Evolutionary conservation across 2,113 vertebrate species (phyloP).

Genomic region (Meriones unguiculatus): DNA sequence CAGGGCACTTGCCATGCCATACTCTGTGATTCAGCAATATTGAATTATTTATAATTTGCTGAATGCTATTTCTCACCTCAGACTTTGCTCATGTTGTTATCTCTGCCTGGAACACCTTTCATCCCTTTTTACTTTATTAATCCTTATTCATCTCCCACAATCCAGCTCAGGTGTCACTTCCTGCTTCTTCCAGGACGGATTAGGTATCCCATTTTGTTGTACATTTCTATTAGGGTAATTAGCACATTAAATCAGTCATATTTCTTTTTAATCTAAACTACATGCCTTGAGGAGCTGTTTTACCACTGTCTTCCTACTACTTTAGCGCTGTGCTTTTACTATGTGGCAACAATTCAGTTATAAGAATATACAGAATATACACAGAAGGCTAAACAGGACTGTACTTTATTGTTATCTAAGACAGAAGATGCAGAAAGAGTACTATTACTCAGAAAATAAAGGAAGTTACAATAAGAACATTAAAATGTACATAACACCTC

Average conservation of each 20-base stretch:
- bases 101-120: constrained; percentile 72
- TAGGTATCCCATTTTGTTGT: constrained; percentile 66
- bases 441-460: constrained; percentile 54
- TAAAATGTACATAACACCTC: neutral
- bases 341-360: constrained; percentile 51
- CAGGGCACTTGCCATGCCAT: constrained; percentile 37
- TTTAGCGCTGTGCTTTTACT: constrained; percentile 44
- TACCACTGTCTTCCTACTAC: constrained; percentile 28
- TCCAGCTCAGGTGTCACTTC: constrained; percentile 67
- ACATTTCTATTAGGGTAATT: constrained; percentile 75
- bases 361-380: constrained; percentile 59
- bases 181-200: constrained; percentile 73
- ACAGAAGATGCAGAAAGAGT: constrained; percentile 41
- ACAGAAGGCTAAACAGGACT: constrained; percentile 47
- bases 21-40: constrained; percentile 72
- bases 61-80: constrained; percentile 74
- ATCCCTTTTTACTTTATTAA: constrained; percentile 75
- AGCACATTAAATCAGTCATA: constrained; percentile 69
- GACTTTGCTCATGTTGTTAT: constrained; percentile 73
- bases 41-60: constrained; percentile 71
- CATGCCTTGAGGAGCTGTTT: constrained; percentile 35
- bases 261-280: constrained; percentile 62
- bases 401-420: constrained; percentile 35
- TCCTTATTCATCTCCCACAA: constrained; percentile 75
- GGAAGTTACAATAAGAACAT: constrained; percentile 24